A percentile compares a stretch with the other conserved stretches of the same genome.
Evolutionary conservation across 2,797 vertebrate genomes (phyloP).

Genomic region (Semaprochilodus insignis): DNA sequence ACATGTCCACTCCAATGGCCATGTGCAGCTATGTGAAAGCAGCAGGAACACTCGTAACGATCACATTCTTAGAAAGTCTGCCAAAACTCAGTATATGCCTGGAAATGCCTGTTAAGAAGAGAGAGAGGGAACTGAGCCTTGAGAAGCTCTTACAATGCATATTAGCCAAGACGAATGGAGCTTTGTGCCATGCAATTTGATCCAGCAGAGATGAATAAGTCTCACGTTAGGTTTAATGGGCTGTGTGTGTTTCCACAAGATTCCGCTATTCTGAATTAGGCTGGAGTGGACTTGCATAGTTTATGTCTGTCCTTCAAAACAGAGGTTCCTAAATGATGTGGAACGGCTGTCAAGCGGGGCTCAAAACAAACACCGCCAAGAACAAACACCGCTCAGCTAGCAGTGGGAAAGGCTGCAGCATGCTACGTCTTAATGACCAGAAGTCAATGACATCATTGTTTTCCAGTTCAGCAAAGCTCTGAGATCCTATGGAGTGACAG

Average conservation of each 20-base stretch:
- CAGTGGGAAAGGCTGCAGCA: conserved; percentile 51
- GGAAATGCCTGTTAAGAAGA: not conserved
- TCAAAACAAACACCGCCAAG: conserved; percentile 56
- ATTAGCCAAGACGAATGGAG: not conserved
- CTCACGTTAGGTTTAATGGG: conserved; percentile 16
- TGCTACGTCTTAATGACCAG: conserved; percentile 37
- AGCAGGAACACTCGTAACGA: not conserved
- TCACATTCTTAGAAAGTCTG: conserved; percentile 12
- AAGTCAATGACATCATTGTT: conserved; percentile 54
- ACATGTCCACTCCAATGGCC: not conserved
- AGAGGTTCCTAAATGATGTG: conserved; percentile 46
- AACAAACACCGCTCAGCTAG: conserved; percentile 45
- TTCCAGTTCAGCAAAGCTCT: conserved; percentile 42
- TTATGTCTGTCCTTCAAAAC: conserved; percentile 49
- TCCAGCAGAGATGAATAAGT: not conserved
- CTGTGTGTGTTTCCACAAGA: conserved; percentile 22
- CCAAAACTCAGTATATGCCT: conserved; percentile 5
- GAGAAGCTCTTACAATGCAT: not conserved
- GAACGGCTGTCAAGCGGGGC: conserved; percentile 45
- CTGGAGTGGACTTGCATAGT: conserved; percentile 28
- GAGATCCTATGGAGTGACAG: conserved; percentile 38
- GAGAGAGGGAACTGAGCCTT: not conserved
- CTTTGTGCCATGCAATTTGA: conserved; percentile 7
- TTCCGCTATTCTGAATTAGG: conserved; percentile 15
- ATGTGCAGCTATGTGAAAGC: not conserved